Conservation (phyloP, 2,888 invertebrate species). For the Caenorhabditis uteleia region DNA sequence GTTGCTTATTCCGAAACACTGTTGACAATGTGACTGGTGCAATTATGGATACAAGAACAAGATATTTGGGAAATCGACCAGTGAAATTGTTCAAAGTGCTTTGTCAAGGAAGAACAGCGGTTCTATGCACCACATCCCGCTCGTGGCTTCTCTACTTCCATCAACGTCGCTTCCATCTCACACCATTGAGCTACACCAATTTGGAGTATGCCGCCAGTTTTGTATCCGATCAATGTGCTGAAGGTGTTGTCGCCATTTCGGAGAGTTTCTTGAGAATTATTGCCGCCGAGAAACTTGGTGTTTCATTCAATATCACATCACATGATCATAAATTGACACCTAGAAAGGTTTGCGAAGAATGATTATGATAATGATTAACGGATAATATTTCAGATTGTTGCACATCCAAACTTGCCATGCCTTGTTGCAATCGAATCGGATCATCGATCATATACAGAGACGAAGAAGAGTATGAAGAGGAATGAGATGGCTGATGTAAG, state of each 20-base stretch:
- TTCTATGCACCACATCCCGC: constrained; percentile 94
- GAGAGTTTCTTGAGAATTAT: constrained; percentile 93
- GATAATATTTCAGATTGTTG: too few species aligned
- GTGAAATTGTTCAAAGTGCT: constrained; percentile 92
- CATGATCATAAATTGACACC: constrained; percentile 94
- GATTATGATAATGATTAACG: not conserved
- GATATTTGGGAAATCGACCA: constrained; percentile 92
- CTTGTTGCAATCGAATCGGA: constrained; percentile 93
- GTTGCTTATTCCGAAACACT: constrained; percentile 89
- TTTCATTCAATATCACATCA: constrained; percentile 91
- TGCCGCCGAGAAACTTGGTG: constrained; percentile 95
- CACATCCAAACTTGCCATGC: constrained; percentile 88
- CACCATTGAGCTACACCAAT: constrained; percentile 79
- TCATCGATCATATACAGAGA: constrained; percentile 96
- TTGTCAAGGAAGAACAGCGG: constrained; percentile 62
- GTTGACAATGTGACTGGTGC: constrained; percentile 94
- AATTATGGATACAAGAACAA: constrained; percentile 92
- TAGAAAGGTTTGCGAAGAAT: too few species aligned
- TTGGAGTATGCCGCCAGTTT: constrained; percentile 97
- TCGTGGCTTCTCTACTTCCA: constrained; percentile 98
- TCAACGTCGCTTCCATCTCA: constrained; percentile 80
- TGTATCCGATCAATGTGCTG: constrained; percentile 92
- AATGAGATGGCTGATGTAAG: constrained; percentile 88
- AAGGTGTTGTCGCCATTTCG: constrained; percentile 98
- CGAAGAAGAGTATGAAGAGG: constrained; percentile 88